Evolutionary conservation across 2,113 vertebrate species (phyloP).

Genomic region (Carassius auratus): DNA sequence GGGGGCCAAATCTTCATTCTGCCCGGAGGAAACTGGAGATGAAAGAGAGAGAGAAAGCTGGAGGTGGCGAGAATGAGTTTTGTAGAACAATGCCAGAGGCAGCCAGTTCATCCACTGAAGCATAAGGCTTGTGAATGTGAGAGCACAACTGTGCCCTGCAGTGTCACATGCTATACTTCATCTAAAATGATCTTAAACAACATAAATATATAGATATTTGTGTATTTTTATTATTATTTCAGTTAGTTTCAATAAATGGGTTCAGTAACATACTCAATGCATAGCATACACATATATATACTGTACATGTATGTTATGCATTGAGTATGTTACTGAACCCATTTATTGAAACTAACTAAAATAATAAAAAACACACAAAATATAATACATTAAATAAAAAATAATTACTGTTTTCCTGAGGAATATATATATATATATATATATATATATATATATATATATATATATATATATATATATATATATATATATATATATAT

Average conservation of each 20-base stretch:
- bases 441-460: too few species aligned
- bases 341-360: neutral
- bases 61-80: conserved; percentile 5
- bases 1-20: conserved; percentile 12
- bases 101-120: conserved; percentile 3
- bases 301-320: neutral
- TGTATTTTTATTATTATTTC: too few species aligned
- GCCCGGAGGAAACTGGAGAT: conserved; percentile 11
- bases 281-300: neutral
- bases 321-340: neutral
- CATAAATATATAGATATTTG: too few species aligned
- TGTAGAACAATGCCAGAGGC: conserved; percentile 16
- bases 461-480: too few species aligned
- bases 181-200: neutral
- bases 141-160: conserved; percentile 19
- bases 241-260: too few species aligned
- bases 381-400: too few species aligned
- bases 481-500: too few species aligned
- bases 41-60: conserved; percentile 8
- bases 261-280: too few species aligned
- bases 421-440: too few species aligned
- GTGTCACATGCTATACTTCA: neutral
- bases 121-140: conserved; percentile 17
- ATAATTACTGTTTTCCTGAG: too few species aligned
- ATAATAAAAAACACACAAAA: too few species aligned